phyloP scores from a whole-genome alignment of 2,113 vertebrate species.

The Isichthys henryi region DNA sequence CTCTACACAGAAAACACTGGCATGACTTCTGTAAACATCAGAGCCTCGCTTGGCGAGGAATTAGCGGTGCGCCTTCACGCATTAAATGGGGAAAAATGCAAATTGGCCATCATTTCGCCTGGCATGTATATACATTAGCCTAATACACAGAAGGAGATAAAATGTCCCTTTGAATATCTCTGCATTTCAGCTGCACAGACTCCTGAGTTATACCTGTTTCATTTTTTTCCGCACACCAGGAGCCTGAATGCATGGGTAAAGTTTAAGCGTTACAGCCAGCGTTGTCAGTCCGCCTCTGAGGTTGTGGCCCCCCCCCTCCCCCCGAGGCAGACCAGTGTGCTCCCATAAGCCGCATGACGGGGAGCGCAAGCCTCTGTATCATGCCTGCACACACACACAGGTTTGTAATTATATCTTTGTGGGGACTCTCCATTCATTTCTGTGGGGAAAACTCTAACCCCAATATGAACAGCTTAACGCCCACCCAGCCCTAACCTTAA shows the following conservation, averaged over 20 bases:
- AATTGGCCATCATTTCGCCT: constrained; percentile 24
- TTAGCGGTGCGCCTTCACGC: background rate
- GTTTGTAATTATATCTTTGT: no score
- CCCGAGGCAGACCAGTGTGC: no score
- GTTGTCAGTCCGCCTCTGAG: background rate
- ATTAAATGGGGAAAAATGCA: constrained; percentile 23
- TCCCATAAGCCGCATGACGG: no score
- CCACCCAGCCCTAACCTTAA: no score
- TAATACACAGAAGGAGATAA: constrained; percentile 36
- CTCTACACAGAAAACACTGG: background rate
- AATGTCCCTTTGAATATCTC: constrained; percentile 32
- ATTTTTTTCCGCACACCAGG: background rate
- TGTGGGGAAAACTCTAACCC: no score
- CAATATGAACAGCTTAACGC: no score
- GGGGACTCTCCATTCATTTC: no score
- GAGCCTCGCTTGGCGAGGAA: background rate
- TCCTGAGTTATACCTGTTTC: constrained; percentile 37
- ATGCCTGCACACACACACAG: no score
- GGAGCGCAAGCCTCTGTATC: no score
- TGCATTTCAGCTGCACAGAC: constrained; percentile 29
- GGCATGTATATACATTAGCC: constrained; percentile 18
- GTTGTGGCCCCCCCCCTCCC: no score
- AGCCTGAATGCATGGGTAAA: background rate
- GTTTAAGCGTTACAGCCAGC: background rate
- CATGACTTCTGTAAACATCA: constrained; percentile 23